Percentiles rank a stretch among this genome's conserved stretches.
These are phyloP conservation scores for Dasypogon diadema DNA, from an alignment of 2,888 invertebrate genomes.

Conservation along the genomic window DNA sequence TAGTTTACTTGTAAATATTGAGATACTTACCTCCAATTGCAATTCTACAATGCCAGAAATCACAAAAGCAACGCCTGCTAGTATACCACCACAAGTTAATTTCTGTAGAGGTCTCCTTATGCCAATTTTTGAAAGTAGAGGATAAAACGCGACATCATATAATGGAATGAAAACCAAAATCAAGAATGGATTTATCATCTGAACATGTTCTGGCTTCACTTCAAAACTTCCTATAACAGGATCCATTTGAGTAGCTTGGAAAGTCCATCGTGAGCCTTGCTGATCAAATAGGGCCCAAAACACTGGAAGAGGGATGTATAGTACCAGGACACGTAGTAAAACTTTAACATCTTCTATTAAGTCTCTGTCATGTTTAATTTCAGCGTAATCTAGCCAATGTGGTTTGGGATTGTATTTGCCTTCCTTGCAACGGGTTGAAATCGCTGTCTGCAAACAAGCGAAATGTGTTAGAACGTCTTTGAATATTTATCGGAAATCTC, in stretches of 20 bases:
- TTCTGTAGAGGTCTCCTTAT: conserved; percentile 84
- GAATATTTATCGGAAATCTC: not conserved
- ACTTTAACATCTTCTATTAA: conserved; percentile 84
- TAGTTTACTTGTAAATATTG: too few species aligned
- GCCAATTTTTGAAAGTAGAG: conserved; percentile 77
- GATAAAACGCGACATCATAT: conserved; percentile 85
- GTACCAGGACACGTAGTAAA: conserved; percentile 79
- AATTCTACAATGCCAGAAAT: conserved; percentile 89
- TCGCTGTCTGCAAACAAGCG: conserved; percentile 70
- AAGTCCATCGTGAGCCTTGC: conserved; percentile 92
- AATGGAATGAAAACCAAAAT: conserved; percentile 88
- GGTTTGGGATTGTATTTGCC: conserved; percentile 70
- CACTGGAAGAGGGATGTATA: conserved; percentile 88
- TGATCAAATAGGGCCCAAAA: conserved; percentile 97
- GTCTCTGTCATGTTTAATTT: conserved; percentile 76
- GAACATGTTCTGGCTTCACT: conserved; percentile 94
- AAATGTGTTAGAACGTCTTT: not conserved
- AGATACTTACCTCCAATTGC: conserved; percentile 74
- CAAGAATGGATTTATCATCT: conserved; percentile 89
- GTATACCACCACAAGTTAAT: conserved; percentile 86
- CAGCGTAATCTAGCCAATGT: conserved; percentile 92
- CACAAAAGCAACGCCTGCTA: conserved; percentile 89
- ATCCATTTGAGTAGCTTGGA: conserved; percentile 91
- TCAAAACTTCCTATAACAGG: conserved; percentile 81
- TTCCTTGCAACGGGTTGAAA: conserved; percentile 66